Evolutionary conservation across 92 coral and sea anemone genomes (phyloP).

Genomic region (Palythoa grandiflora): DNA sequence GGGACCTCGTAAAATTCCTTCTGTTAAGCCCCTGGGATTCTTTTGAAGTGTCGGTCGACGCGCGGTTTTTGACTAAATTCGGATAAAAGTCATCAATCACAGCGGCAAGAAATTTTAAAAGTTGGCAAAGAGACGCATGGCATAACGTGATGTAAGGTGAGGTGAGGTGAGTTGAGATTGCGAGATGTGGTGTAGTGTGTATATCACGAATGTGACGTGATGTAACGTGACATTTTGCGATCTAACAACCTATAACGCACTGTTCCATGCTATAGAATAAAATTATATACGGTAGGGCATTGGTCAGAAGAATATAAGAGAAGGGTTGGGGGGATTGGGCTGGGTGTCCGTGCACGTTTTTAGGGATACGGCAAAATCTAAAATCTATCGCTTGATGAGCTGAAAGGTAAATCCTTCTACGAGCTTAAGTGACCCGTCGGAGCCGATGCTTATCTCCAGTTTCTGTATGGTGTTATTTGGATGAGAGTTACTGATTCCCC

Average conservation of each 20-base stretch:
- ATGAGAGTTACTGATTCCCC: too few species aligned
- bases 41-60: constrained; percentile 16
- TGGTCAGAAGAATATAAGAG: too few species aligned
- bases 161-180: background rate
- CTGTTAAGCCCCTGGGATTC: constrained; percentile 6
- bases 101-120: background rate
- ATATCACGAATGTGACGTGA: background rate
- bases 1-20: constrained; percentile 28
- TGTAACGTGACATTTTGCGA: background rate
- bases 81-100: background rate
- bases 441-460: too few species aligned
- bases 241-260: background rate
- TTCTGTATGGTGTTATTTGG: too few species aligned
- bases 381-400: too few species aligned
- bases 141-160: background rate
- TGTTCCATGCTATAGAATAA: background rate
- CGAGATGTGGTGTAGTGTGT: background rate
- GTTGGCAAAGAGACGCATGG: background rate
- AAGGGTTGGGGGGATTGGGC: too few species aligned
- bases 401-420: too few species aligned
- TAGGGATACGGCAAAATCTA: too few species aligned
- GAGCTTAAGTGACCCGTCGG: too few species aligned
- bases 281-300: background rate
- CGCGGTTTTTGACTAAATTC: background rate
- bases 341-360: too few species aligned